phyloP scores from a whole-genome alignment of 2,888 invertebrate species.

The Morpho deidamia region DNA sequence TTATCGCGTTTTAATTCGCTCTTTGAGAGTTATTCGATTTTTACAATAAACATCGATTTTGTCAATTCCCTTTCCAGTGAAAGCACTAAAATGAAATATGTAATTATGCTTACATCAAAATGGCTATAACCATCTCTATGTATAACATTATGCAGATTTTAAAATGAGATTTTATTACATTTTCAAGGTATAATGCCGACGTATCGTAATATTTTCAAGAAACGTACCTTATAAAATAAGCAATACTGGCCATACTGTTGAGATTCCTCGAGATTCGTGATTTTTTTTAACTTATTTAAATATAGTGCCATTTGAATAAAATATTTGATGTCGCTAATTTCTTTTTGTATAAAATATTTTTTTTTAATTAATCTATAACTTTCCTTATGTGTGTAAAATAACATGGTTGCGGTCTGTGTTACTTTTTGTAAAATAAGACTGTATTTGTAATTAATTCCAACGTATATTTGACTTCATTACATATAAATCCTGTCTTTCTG shows the following conservation, averaged over 20 bases:
- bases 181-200: slow-evolving; percentile 27
- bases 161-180: slow-evolving; percentile 25
- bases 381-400: background rate
- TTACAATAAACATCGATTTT: slow-evolving; percentile 1
- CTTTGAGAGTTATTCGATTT: background rate
- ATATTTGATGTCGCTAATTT: slow-evolving; percentile 13
- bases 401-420: slow-evolving; percentile 7
- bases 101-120: slow-evolving; percentile 18
- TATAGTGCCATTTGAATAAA: slow-evolving; percentile 29
- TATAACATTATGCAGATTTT: slow-evolving; percentile 17
- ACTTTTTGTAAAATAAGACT: slow-evolving; percentile 3
- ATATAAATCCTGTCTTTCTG: background rate
- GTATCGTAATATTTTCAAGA: slow-evolving; percentile 28
- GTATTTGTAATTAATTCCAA: background rate
- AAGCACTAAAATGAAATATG: slow-evolving; percentile 15
- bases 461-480: background rate
- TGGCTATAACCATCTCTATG: slow-evolving; percentile 21
- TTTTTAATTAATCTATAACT: background rate
- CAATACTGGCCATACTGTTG: slow-evolving; percentile 21
- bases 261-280: slow-evolving; percentile 26
- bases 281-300: slow-evolving; percentile 16
- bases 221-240: slow-evolving; percentile 25
- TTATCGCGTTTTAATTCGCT: background rate
- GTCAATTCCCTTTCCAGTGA: slow-evolving; percentile 2
- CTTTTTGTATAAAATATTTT: background rate